A percentile compares a stretch with the other conserved stretches of the same genome.
These are phyloP conservation scores for Drosophila infuscata DNA, from an alignment of 2,888 invertebrate genomes.

Conservation along the genomic window DNA sequence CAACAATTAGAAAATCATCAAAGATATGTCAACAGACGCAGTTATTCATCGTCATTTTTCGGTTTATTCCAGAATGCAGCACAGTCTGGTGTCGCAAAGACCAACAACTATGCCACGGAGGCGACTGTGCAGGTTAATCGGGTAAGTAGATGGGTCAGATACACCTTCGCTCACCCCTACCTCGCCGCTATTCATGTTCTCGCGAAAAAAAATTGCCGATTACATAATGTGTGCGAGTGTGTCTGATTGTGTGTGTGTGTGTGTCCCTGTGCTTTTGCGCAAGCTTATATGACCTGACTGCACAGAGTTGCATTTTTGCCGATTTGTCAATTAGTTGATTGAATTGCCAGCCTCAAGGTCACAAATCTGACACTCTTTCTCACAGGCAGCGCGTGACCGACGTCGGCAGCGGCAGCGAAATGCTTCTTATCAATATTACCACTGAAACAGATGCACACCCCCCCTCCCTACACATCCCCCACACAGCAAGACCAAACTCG, in stretches of 20 bases:
- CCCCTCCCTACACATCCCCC: no score
- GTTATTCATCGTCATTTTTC: constrained; percentile 83
- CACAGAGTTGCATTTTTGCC: constrained; percentile 64
- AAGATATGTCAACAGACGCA: constrained; percentile 52
- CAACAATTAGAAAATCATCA: constrained; percentile 44
- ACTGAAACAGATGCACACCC: background rate
- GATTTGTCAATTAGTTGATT: background rate
- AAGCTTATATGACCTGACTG: constrained; percentile 39
- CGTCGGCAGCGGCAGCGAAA: constrained; percentile 48
- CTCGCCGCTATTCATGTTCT: background rate
- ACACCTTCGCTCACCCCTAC: background rate
- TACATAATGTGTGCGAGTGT: constrained; percentile 64
- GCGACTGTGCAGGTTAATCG: constrained; percentile 84
- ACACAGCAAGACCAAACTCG: constrained; percentile 4
- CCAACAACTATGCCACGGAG: constrained; percentile 85
- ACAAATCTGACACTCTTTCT: constrained; percentile 16
- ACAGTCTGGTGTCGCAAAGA: constrained; percentile 78
- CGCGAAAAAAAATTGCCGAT: constrained; percentile 45
- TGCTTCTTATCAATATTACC: constrained; percentile 45
- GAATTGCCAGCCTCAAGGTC: constrained; percentile 43
- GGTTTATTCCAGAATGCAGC: constrained; percentile 84
- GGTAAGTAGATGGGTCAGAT: constrained; percentile 72
- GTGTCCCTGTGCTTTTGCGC: background rate
- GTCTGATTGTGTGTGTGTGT: constrained; percentile 3
- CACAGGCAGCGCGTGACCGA: constrained; percentile 51